These are phyloP conservation scores for Listrodromus nycthemerus DNA, from an alignment of 2,888 invertebrate genomes.

Conservation along the genomic window DNA sequence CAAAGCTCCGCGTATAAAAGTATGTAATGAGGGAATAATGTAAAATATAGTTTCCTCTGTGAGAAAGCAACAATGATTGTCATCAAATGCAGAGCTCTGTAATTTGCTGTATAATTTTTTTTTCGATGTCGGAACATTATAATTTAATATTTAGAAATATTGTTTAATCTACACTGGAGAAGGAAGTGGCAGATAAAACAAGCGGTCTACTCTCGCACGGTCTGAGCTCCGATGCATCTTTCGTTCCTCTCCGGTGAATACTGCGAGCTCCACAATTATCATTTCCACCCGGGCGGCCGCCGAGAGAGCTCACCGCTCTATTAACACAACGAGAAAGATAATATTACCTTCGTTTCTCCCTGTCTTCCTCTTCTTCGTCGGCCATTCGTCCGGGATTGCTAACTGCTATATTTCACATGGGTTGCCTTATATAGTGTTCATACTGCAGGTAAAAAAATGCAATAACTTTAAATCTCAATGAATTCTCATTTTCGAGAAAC, in stretches of 20 bases:
- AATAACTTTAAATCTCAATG: conserved; percentile 20
- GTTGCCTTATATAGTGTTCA: background rate
- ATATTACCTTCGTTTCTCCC: conserved; percentile 43
- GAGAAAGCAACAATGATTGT: no score
- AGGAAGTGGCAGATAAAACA: conserved; percentile 69
- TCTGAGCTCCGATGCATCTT: conserved; percentile 42
- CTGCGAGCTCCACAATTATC: conserved; percentile 70
- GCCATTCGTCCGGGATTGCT: conserved; percentile 38
- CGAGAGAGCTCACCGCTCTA: conserved; percentile 66
- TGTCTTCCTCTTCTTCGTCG: conserved; percentile 10
- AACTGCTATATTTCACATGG: conserved; percentile 28
- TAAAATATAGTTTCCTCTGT: no score
- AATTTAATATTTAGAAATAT: conserved; percentile 13
- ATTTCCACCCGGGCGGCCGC: conserved; percentile 59
- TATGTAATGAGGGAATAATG: no score
- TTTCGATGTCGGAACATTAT: background rate
- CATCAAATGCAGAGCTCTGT: background rate
- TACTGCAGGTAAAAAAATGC: conserved; percentile 3
- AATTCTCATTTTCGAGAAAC: background rate
- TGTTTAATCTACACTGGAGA: conserved; percentile 52
- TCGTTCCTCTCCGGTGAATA: conserved; percentile 69
- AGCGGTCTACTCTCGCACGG: conserved; percentile 8
- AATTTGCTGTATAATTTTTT: background rate
- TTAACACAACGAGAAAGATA: conserved; percentile 52
- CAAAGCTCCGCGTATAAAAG: no score